phyloP scores from a whole-genome alignment of 2,888 invertebrate species.

The Plebejus argus region DNA sequence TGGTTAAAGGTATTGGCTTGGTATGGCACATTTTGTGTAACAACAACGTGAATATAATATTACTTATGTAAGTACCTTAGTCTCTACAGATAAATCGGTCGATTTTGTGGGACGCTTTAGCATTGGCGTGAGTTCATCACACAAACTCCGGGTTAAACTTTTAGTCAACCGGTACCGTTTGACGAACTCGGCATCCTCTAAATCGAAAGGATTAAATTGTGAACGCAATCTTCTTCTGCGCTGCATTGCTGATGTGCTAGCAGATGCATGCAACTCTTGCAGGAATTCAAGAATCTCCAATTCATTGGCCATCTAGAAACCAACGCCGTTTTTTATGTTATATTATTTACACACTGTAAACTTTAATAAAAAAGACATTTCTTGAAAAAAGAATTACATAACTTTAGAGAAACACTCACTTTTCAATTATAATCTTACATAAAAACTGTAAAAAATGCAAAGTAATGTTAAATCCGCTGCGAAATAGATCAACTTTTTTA shows the following conservation, averaged over 20 bases:
- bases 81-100: background rate
- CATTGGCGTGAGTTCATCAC: background rate
- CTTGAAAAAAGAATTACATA: background rate
- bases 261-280: background rate
- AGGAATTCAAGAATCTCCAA: background rate
- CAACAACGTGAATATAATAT: background rate
- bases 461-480: too few species aligned
- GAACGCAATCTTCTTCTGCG: background rate
- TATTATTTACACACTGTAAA: too few species aligned
- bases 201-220: background rate
- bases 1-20: too few species aligned
- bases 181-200: background rate
- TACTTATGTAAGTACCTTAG: background rate
- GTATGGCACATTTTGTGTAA: background rate
- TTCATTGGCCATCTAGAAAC: background rate
- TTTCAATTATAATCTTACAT: background rate
- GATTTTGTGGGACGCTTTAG: background rate
- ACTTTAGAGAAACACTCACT: background rate
- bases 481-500: too few species aligned
- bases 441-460: background rate
- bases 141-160: background rate
- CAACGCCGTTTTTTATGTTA: background rate
- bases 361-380: too few species aligned
- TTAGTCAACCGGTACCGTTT: background rate
- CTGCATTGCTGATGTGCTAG: background rate